Base-by-base conservation (phyloP, 2,113 vertebrate genomes). In the Petromus typicus region DNA sequence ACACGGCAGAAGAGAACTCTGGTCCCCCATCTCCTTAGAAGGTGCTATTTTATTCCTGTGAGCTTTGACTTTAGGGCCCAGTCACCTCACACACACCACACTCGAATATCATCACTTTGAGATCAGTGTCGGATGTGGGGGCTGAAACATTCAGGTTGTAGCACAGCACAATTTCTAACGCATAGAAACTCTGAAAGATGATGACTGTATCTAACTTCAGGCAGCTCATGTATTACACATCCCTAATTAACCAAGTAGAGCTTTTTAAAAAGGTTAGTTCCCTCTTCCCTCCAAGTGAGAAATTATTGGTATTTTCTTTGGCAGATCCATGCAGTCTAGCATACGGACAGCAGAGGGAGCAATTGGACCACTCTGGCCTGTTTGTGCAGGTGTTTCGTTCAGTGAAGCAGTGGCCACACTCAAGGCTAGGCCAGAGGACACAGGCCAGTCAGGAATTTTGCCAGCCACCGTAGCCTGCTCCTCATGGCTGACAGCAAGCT, bases 301-400 rank as follows among this genome's bases (percentile, higher is more conserved):
- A 34, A 43, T 25, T 10, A 2, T 27, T 59, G 61, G 8, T 13
- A 37, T 81, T 90, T 93, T 64, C 34, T 27, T 69, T 56, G 25
- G 57, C 45, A 95, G 75, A 87, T 67, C 30, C 48, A 34, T 48
- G 54, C 63, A 23, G 20, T 89, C 32, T 75, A 11, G 14, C 2
- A 7, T 45, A 0, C 32, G 66, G 79, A 45, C 96, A 95, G 95
- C 88, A 96, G 92, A 71, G 73, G 34, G 90, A 27, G 20, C 73
- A 91, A 80, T 66, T 56, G 56, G 45, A 90, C 40, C 57, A 37
- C 45, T 85, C 91, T 75, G 89, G 12, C 40, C 90, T 43, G 32
- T 14, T 56, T 87, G 1, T 0, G 18, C 16, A 1, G 20, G 13
- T 22, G 0, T 56, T 71, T 93, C 89, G 8, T 34, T 93, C 30